Percentiles rank a stretch among this genome's conserved stretches.
These are phyloP conservation scores for Chymomyza fuscimana DNA, from an alignment of 2,888 invertebrate genomes.

Conservation along the genomic window DNA sequence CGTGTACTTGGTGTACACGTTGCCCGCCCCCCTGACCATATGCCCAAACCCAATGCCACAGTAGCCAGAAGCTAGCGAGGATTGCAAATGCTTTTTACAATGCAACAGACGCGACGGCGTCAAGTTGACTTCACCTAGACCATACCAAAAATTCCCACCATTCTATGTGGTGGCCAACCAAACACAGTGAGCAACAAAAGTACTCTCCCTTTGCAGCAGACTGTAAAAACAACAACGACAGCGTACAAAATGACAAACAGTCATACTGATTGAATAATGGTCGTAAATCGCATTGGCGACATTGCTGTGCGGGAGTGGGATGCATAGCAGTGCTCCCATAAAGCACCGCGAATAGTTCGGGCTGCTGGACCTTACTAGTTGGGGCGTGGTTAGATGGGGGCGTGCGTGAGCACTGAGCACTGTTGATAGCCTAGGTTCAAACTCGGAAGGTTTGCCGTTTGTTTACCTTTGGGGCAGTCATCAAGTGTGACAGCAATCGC, in stretches of 20 bases:
- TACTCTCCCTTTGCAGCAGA: neutral
- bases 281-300: slow-evolving; percentile 75
- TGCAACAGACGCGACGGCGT: slow-evolving; percentile 73
- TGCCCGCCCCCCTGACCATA: neutral
- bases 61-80: slow-evolving; percentile 27
- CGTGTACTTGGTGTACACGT: neutral
- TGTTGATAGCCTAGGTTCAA: slow-evolving; percentile 8
- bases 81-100: slow-evolving; percentile 58
- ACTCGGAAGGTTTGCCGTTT: slow-evolving; percentile 4
- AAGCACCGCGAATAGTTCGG: neutral
- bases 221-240: slow-evolving; percentile 28
- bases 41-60: neutral
- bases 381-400: neutral
- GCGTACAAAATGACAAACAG: slow-evolving; percentile 74
- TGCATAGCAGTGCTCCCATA: neutral
- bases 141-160: neutral
- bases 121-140: slow-evolving; percentile 58
- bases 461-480: slow-evolving; percentile 44
- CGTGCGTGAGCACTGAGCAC: neutral
- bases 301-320: slow-evolving; percentile 43
- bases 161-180: slow-evolving; percentile 31
- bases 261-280: slow-evolving; percentile 74
- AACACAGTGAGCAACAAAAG: slow-evolving; percentile 13
- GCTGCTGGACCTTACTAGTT: neutral
- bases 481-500: slow-evolving; percentile 67